Base-by-base conservation (phyloP, 2,113 vertebrate genomes). In the Coturnix japonica region DNA sequence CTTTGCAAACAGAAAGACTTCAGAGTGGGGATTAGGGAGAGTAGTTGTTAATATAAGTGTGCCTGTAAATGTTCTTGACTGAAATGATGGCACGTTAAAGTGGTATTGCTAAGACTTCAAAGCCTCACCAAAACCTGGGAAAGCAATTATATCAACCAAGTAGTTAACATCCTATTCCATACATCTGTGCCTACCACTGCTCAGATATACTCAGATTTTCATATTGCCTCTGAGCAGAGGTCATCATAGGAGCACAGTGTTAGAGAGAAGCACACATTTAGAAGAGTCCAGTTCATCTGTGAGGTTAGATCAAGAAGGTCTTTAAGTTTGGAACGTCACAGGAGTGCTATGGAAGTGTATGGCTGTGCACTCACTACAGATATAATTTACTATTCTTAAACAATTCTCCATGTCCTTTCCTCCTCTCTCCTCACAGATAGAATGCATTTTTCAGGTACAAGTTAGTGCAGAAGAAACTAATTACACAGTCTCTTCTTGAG, bases 341-440 rank as follows among this genome's bases (percentile, higher is more conserved):
- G 59, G 47, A 88, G 69, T 57, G 88, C 90, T 87, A 88, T 75
- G 80, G 95, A 93, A 49, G 6, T 59, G 30, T 74, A 86, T 20
- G 59, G 26, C 47, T n/a, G 3, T 44, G 64, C 13, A 61, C 44
- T 57, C 75, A 65, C 77, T 87, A 41, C 22, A 87, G 77, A 83
- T 67, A 54, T 90, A 64, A 91, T 94, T 92, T 89, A 18, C 70
- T 87, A 44, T 73, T 75, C 83, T 83, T 90, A 65, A 89, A 64
- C 19, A 23, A 19, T 22, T 77, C 14, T 94, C 7, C 77, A 49
- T 83, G 54, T 53, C 60, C 13, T 8, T 57, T 56, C n/a, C 53
- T 61, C n/a, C 6, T 59, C 15, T 63, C 15, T 74, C 44, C 72
- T 83, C 28, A 54, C 60, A 84, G 70, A 91, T 26, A 61, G 26